Evolutionary conservation across 2,888 invertebrate species (phyloP).

Genomic region (Pecten maximus): DNA sequence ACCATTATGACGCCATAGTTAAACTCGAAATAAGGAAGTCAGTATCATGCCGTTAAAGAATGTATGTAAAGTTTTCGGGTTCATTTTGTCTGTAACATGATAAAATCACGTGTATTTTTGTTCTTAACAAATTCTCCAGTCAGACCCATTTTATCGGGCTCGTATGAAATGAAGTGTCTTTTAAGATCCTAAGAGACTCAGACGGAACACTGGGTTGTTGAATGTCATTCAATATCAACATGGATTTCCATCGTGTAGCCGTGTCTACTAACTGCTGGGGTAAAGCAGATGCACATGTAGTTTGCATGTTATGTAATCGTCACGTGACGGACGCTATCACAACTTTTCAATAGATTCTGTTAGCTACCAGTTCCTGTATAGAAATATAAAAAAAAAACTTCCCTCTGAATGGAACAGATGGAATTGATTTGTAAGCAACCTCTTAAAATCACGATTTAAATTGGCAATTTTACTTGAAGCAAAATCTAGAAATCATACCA

Average conservation of each 20-base stretch:
- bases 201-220: not conserved
- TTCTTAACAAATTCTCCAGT: too few relatives aligned
- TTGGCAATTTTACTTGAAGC: too few relatives aligned
- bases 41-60: too few relatives aligned
- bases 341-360: not conserved
- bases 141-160: not conserved
- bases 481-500: too few relatives aligned
- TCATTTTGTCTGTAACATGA: too few relatives aligned
- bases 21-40: too few relatives aligned
- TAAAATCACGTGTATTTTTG: too few relatives aligned
- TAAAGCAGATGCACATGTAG: constrained; percentile 2
- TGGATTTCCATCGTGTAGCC: not conserved
- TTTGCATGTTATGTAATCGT: constrained; percentile 10
- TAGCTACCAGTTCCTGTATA: not conserved
- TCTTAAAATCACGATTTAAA: not conserved
- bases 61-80: too few relatives aligned
- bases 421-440: not conserved
- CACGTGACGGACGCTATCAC: not conserved
- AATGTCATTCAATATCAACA: not conserved
- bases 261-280: not conserved
- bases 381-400: not conserved
- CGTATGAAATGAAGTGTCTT: not conserved
- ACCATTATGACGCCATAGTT: too few relatives aligned
- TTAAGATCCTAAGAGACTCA: too few relatives aligned
- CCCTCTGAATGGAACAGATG: not conserved